Evolutionary conservation across 2,888 invertebrate genomes (phyloP).

Genomic region (Stenoptilia bipunctidactyla): DNA sequence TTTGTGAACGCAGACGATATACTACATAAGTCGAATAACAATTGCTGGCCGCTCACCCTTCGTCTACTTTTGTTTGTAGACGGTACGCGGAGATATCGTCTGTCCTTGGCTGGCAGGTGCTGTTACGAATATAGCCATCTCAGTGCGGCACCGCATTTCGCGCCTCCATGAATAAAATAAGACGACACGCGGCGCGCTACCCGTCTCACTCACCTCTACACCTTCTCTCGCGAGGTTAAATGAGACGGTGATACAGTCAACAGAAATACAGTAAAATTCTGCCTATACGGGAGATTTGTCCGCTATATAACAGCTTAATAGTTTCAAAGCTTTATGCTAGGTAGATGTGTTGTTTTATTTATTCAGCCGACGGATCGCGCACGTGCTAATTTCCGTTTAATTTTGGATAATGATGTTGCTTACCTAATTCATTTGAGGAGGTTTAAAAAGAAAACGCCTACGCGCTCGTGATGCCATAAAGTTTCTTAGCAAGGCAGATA

Average conservation of each 20-base stretch:
- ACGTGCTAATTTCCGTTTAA: conserved; percentile 52
- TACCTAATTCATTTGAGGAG: too few species aligned
- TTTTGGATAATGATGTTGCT: conserved; percentile 33
- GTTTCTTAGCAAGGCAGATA: too few species aligned
- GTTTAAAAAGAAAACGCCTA: too few species aligned
- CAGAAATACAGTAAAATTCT: conserved; percentile 52
- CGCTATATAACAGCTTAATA: conserved; percentile 34
- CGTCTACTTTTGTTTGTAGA: conserved; percentile 40
- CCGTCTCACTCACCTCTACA: conserved; percentile 33
- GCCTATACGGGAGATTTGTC: conserved; percentile 45
- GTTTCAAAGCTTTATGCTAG: conserved; percentile 25
- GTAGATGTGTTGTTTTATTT: conserved; percentile 36
- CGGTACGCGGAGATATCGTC: conserved; percentile 32
- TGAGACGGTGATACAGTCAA: conserved; percentile 28
- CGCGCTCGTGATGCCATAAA: too few species aligned
- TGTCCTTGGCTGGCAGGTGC: conserved; percentile 37
- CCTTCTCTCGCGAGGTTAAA: conserved; percentile 23
- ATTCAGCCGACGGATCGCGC: conserved; percentile 29
- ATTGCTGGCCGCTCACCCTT: conserved; percentile 46
- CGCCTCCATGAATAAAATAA: conserved; percentile 55
- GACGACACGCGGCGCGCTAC: conserved; percentile 36
- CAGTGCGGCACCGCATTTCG: conserved; percentile 26
- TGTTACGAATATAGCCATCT: conserved; percentile 35
- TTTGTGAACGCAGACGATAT: conserved; percentile 32
- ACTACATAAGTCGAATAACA: conserved; percentile 47